Conservation (phyloP, 2,888 invertebrate species). For the Tuta absoluta region DNA sequence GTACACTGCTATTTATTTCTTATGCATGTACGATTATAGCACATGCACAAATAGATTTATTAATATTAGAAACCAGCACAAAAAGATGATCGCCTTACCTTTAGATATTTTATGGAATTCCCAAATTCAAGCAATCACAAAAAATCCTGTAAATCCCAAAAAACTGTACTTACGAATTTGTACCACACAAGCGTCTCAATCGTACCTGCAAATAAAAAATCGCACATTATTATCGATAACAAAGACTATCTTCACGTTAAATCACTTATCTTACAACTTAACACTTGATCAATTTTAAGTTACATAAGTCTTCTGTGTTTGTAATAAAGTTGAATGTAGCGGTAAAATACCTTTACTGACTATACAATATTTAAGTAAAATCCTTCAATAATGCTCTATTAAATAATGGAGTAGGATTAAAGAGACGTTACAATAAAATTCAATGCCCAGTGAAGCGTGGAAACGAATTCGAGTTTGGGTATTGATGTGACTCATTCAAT, state of each 20-base stretch:
- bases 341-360: background rate
- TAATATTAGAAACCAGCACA: too few relatives aligned
- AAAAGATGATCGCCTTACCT: too few relatives aligned
- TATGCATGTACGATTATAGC: too few relatives aligned
- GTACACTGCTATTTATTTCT: too few relatives aligned
- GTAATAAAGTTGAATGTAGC: background rate
- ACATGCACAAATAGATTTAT: too few relatives aligned
- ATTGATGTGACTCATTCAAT: slow-evolving; percentile 1
- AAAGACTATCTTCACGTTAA: slow-evolving; percentile 1
- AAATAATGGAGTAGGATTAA: slow-evolving; percentile 23
- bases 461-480: slow-evolving; percentile 19
- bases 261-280: slow-evolving; percentile 10
- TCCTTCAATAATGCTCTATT: slow-evolving; percentile 5
- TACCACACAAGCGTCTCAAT: slow-evolving; percentile 8
- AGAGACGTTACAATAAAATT: slow-evolving; percentile 29
- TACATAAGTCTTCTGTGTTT: background rate
- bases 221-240: slow-evolving; percentile 28
- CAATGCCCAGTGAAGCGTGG: slow-evolving; percentile 23
- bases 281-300: background rate
- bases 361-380: background rate
- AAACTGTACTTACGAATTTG: slow-evolving; percentile 6
- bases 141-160: background rate
- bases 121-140: background rate
- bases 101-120: background rate
- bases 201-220: slow-evolving; percentile 28